Evolutionary conservation across 2,888 invertebrate genomes (phyloP).

Genomic region (Psococerastis gibbosa): DNA sequence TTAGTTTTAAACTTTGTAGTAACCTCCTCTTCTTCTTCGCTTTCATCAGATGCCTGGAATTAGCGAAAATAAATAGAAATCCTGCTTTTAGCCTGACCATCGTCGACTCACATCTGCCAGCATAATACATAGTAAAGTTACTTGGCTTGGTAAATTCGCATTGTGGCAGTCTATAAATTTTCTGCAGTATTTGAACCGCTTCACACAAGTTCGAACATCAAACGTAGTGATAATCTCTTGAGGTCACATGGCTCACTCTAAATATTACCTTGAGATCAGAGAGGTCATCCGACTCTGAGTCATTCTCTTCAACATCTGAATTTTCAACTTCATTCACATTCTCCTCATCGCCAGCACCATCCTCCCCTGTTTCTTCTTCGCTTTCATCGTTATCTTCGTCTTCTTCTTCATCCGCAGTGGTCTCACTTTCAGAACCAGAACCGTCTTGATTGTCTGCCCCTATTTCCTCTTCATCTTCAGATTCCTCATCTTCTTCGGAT

Average conservation of each 20-base stretch:
- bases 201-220: too few species aligned
- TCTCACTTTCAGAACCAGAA: conserved; percentile 31
- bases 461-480: conserved; percentile 12
- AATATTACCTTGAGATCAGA: conserved; percentile 27
- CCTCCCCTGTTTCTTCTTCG: conserved; percentile 8
- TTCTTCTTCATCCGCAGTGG: conserved; percentile 25
- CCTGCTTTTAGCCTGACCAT: too few species aligned
- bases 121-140: too few species aligned
- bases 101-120: too few species aligned
- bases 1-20: background rate
- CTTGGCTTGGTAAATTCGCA: too few species aligned
- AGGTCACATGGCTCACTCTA: too few species aligned
- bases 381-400: conserved; percentile 16
- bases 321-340: conserved; percentile 3
- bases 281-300: conserved; percentile 10
- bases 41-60: conserved; percentile 5
- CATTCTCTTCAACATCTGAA: conserved; percentile 10
- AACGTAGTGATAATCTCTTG: too few species aligned
- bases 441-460: conserved; percentile 24
- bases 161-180: too few species aligned
- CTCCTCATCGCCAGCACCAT: conserved; percentile 12
- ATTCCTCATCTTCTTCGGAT: conserved; percentile 24
- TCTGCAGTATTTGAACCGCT: too few species aligned
- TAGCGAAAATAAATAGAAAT: background rate
- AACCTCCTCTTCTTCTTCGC: background rate